Percentiles rank a stretch among this genome's conserved stretches.
Conservation (phyloP, 2,888 invertebrate species). For the Marasmarcha lunaedactyla region DNA sequence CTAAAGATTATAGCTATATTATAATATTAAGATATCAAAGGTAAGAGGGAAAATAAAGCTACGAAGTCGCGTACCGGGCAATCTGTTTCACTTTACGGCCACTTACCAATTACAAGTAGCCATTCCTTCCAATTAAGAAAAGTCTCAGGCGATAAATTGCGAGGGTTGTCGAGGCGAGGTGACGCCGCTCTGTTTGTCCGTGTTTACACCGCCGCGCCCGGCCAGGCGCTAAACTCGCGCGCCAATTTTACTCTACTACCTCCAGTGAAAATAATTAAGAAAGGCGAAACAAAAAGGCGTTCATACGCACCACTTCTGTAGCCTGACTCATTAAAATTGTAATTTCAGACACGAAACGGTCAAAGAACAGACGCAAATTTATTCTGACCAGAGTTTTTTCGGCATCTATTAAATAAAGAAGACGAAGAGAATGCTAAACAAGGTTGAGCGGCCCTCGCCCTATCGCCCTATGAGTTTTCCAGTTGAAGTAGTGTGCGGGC, state of each 20-base stretch:
- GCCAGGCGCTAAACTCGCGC: too few relatives aligned
- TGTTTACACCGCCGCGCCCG: slow-evolving; percentile 55
- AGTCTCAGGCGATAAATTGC: slow-evolving; percentile 66
- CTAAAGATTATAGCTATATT: too few relatives aligned
- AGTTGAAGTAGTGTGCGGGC: slow-evolving; percentile 59
- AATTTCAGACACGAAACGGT: slow-evolving; percentile 46
- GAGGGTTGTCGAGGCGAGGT: slow-evolving; percentile 51
- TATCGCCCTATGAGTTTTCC: slow-evolving; percentile 55
- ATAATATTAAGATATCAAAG: too few relatives aligned
- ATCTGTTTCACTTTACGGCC: slow-evolving; percentile 70
- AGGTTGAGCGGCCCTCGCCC: slow-evolving; percentile 67
- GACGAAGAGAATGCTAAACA: slow-evolving; percentile 68
- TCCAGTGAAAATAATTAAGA: too few relatives aligned
- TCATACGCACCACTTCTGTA: slow-evolving; percentile 41
- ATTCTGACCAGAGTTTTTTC: slow-evolving; percentile 62
- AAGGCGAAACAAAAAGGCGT: slow-evolving; percentile 12
- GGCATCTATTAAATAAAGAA: slow-evolving; percentile 69
- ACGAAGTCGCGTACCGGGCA: slow-evolving; percentile 47
- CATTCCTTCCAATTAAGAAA: slow-evolving; percentile 70
- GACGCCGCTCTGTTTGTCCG: slow-evolving; percentile 41
- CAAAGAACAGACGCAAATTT: slow-evolving; percentile 62
- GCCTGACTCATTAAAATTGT: slow-evolving; percentile 46
- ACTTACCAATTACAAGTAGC: slow-evolving; percentile 71
- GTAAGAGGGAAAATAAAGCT: slow-evolving; percentile 39
- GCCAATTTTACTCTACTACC: too few relatives aligned